phyloP scores from a whole-genome alignment of 2,797 vertebrate species.

The Nyctalus aviator region DNA sequence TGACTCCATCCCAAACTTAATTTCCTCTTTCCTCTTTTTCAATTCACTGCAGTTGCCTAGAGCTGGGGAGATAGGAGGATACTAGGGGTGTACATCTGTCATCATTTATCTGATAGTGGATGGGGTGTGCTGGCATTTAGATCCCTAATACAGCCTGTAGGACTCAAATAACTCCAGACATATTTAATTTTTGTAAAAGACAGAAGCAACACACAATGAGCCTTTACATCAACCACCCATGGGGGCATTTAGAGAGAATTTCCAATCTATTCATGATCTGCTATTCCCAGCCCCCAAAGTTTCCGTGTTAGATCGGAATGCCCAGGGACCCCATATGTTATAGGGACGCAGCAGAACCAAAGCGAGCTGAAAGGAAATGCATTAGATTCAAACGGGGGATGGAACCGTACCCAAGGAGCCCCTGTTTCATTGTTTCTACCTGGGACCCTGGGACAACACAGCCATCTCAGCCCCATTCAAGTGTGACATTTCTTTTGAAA shows the following conservation, averaged over 20 bases:
- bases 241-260: constrained; percentile 88
- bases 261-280: constrained; percentile 90
- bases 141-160: constrained; percentile 77
- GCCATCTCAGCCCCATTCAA: constrained; percentile 89
- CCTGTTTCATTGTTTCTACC: constrained; percentile 89
- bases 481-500: constrained; percentile 91
- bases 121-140: constrained; percentile 75
- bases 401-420: constrained; percentile 85
- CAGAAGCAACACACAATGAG: constrained; percentile 86
- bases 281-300: constrained; percentile 88
- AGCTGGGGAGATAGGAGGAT: constrained; percentile 70
- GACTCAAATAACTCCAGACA: constrained; percentile 84
- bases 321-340: constrained; percentile 91
- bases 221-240: constrained; percentile 86
- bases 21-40: constrained; percentile 81
- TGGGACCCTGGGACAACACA: constrained; percentile 88
- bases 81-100: constrained; percentile 63
- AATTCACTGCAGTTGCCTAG: constrained; percentile 81
- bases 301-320: constrained; percentile 87
- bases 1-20: constrained; percentile 77
- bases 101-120: constrained; percentile 64
- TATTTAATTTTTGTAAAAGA: constrained; percentile 85
- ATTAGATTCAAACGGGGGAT: constrained; percentile 86
- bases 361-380: constrained; percentile 87
- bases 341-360: constrained; percentile 89